Evolutionary conservation across 2,888 invertebrate species (phyloP).

Genomic region (Peribatodes rhomboidaria): DNA sequence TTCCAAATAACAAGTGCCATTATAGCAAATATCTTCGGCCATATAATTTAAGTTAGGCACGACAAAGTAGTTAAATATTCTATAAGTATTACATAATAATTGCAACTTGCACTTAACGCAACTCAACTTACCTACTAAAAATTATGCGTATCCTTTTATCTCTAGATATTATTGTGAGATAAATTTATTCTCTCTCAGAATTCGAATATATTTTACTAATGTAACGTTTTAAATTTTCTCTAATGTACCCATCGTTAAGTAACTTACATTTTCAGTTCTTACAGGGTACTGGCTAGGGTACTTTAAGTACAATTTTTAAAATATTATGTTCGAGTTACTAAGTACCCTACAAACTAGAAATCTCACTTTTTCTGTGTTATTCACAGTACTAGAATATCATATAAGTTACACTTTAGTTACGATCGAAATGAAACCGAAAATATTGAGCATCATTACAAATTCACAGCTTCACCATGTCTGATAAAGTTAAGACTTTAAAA

Average conservation of each 20-base stretch:
- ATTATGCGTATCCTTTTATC: constrained; percentile 43
- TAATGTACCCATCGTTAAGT: constrained; percentile 30
- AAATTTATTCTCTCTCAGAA: constrained; percentile 62
- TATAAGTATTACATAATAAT: constrained; percentile 30
- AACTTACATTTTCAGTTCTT: constrained; percentile 34
- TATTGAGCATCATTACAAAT: constrained; percentile 47
- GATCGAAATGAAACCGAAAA: constrained; percentile 42
- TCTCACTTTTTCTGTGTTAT: constrained; percentile 72
- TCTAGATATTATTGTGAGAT: constrained; percentile 60
- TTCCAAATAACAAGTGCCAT: constrained; percentile 20
- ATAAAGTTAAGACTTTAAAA: constrained; percentile 14
- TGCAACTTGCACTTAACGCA: constrained; percentile 30
- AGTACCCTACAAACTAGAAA: constrained; percentile 50
- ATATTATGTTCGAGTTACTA: constrained; percentile 35
- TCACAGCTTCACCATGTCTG: constrained; percentile 54
- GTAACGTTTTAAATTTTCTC: constrained; percentile 25
- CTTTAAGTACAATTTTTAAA: constrained; percentile 38
- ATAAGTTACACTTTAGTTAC: constrained; percentile 40
- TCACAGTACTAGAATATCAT: constrained; percentile 57
- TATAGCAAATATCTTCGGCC: constrained; percentile 28
- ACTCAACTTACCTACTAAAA: constrained; percentile 33
- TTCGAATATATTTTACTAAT: constrained; percentile 32
- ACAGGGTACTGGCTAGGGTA: constrained; percentile 35
- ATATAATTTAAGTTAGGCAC: constrained; percentile 39
- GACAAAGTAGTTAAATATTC: constrained; percentile 29